Evolutionary conservation across 2,888 invertebrate species (phyloP), one percentile per base, ranked within the genome.

Genomic region (Pyrrhia umbra): DNA sequence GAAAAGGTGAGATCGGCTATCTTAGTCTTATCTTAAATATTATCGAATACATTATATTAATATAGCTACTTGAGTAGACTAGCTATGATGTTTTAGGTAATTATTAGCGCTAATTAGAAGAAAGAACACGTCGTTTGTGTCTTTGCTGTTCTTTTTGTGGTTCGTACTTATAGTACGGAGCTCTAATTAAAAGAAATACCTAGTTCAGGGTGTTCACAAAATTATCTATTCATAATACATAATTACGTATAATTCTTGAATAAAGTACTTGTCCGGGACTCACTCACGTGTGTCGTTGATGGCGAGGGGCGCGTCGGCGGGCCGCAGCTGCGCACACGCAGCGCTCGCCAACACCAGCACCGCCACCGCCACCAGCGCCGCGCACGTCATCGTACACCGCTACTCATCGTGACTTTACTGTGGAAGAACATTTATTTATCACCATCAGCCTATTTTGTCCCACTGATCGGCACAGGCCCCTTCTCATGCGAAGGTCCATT

Each of bases 201-300:
- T n/a, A n/a, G n/a, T n/a, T n/a, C n/a, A n/a, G n/a, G n/a, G n/a
- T n/a, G n/a, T n/a, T n/a, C n/a, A n/a, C n/a, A n/a, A n/a, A n/a
- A n/a, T n/a, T n/a, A n/a, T n/a, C n/a, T n/a, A n/a, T n/a, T n/a
- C n/a, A n/a, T n/a, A n/a, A n/a, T n/a, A n/a, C n/a, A n/a, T n/a
- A n/a, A n/a, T n/a, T n/a, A n/a, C n/a, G n/a, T n/a, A n/a, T n/a
- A n/a, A n/a, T n/a, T n/a, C n/a, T n/a, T n/a, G n/a, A 66, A 51
- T n/a, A 56, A 23, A 15, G 9, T 51, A 74, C 47, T 51, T 61
- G 46, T 61, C 63, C 57, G 75, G 61, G 82, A 88, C 86, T 89
- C 85, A 90, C 93, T 91, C 86, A 94, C 94, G 90, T 91, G 94
- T 94, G 84, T 94, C 92, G 90, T 94, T 94, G 84, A 88, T 77